Evolutionary conservation across 2,113 vertebrate species (phyloP).

Genomic region (Hystrix brachyura): DNA sequence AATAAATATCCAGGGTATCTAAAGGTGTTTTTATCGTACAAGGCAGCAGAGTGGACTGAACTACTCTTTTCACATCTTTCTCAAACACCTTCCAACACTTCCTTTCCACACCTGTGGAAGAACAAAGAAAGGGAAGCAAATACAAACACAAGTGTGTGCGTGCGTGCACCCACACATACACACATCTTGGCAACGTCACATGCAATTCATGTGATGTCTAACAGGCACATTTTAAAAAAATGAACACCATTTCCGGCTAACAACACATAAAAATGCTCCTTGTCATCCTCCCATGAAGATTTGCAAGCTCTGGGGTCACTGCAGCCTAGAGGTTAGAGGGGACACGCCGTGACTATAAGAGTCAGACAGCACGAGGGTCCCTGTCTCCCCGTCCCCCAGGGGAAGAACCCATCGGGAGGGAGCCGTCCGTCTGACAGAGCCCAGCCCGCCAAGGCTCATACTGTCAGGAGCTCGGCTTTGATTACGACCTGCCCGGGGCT

Average conservation of each 20-base stretch:
- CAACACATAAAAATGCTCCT: rapidly evolving
- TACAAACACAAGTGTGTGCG: rapidly evolving
- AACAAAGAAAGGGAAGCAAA: not conserved
- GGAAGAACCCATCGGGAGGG: rapidly evolving
- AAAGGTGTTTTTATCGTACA: not conserved
- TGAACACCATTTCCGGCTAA: not conserved
- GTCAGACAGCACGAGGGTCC: rapidly evolving
- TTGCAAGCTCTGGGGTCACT: not conserved
- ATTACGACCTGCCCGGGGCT: rapidly evolving
- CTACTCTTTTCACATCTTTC: not conserved
- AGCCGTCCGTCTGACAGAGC: not conserved
- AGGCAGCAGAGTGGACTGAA: not conserved
- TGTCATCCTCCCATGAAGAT: not conserved
- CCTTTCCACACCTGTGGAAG: not conserved
- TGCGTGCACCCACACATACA: rapidly evolving
- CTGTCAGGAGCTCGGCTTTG: not conserved
- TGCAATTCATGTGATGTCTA: rapidly evolving
- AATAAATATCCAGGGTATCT: not conserved
- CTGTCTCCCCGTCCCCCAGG: rapidly evolving
- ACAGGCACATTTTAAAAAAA: not conserved
- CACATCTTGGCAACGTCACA: rapidly evolving
- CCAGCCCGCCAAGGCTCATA: rapidly evolving
- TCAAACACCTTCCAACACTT: not conserved
- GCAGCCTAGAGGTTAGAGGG: not conserved
- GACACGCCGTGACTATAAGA: not conserved